Evolutionary conservation across 2,888 invertebrate species (phyloP), one percentile per base, ranked within the genome.

Genomic region (Rotaria macrura): DNA sequence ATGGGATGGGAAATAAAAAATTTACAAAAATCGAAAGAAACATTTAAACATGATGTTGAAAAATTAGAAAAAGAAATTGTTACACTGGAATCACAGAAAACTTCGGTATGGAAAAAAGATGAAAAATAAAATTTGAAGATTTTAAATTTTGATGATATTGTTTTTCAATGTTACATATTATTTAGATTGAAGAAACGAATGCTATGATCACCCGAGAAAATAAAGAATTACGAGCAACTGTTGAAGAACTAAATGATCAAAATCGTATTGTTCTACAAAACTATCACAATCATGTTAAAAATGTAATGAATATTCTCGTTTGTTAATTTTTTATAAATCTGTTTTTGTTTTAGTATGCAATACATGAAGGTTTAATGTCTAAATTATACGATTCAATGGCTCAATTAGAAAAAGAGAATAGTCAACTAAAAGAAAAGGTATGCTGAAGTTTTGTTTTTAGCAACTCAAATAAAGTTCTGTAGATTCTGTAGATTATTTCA

Each of bases 201-300:
- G 43, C 79, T n/a, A 25, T 79, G n/a, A 79, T 79, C 12, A 79
- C 79, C 10, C 79, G 79, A 7, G 79, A 79, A 79, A 79, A 79
- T 43, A 79, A 79, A 79, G 79, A 79, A 43, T 43, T 79, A 43
- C 79, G 79, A 43, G 79, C 79, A 79, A 79, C 43, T 5, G 43
- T 79, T 5, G 79, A 79, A 23, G 79, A 79, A 79, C 43, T 79
- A 79, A 79, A 40, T 79, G 79, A 79, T 79, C 79, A 79, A 79
- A 79, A 79, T 79, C 79, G 79, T n/a, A 79, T 79, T 40, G 79
- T 79, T 43, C 20, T 79, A 43, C 79, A 79, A 79, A 79, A 79
- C 43, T 79, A 79, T 79, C 79, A 79, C 25, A 79, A 79, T 79
- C 79, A 79, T 43, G 79, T 79, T 25, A 79, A 79, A 79, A 79